Evolutionary conservation across 37 sponge, comb jelly and placozoan species (phyloP).

Genomic region (Bolinopsis microptera): DNA sequence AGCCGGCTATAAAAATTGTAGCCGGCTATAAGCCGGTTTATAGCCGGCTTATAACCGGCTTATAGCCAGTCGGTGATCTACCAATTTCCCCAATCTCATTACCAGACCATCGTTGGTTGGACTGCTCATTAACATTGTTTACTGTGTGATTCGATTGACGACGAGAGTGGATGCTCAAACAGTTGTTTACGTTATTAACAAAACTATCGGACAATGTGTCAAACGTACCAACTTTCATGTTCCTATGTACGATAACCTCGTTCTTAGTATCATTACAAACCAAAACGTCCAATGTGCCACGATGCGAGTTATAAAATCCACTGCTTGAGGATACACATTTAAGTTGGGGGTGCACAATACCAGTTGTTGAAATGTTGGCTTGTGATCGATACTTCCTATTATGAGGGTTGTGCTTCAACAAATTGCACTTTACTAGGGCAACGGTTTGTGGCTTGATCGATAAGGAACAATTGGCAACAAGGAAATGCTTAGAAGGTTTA

Average conservation of each 20-base stretch:
- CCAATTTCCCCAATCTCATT: neutral
- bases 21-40: too few relatives aligned
- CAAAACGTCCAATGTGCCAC: neutral
- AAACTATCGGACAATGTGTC: neutral
- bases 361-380: neutral
- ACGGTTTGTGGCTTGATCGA: neutral
- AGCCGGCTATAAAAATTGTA: too few relatives aligned
- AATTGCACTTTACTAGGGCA: neutral
- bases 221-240: too few relatives aligned
- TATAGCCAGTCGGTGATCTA: too few relatives aligned
- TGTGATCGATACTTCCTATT: neutral
- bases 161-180: neutral
- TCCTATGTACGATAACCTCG: neutral
- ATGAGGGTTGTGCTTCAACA: neutral
- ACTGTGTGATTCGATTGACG: neutral
- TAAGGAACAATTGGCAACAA: neutral
- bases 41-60: too few relatives aligned
- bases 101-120: neutral
- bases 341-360: neutral
- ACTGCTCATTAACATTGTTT: neutral
- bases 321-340: neutral
- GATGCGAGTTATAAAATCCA: neutral
- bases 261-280: neutral
- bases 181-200: neutral
- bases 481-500: neutral